phyloP scores from a whole-genome alignment of 2,888 invertebrate genomes.

The Xestia c-nigrum region DNA sequence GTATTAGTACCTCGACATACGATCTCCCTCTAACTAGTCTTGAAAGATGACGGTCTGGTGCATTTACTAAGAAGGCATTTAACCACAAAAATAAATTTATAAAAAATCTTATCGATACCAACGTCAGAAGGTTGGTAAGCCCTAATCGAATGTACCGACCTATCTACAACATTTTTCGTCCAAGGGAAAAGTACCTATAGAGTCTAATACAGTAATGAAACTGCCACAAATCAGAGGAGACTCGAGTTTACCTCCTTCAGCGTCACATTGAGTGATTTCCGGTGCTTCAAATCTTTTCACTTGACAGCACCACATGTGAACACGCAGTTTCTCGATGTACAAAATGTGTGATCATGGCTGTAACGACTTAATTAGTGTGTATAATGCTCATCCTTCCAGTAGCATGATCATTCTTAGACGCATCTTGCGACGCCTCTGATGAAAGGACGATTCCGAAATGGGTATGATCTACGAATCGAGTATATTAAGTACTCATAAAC shows the following conservation, averaged over 20 bases:
- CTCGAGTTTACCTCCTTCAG: background rate
- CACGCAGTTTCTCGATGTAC: conserved; percentile 1
- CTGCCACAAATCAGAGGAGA: background rate
- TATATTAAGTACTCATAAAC: background rate
- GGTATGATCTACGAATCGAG: background rate
- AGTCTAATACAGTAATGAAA: background rate
- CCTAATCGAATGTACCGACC: too few species aligned
- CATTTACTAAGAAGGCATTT: background rate
- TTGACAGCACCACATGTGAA: conserved; percentile 30
- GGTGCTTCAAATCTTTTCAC: conserved; percentile 31
- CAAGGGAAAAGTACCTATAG: background rate
- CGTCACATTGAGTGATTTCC: conserved; percentile 12
- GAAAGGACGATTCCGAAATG: conserved; percentile 1
- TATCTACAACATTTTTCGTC: background rate
- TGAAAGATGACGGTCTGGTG: background rate
- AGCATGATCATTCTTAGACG: conserved; percentile 1
- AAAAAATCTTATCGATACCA: too few species aligned
- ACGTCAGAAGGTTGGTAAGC: too few species aligned
- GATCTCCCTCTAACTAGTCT: too few species aligned
- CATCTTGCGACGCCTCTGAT: conserved; percentile 12
- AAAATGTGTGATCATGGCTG: background rate
- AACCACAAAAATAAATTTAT: too few species aligned
- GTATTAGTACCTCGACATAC: too few species aligned
- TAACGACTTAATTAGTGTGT: conserved; percentile 42
- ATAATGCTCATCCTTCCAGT: conserved; percentile 36